Conservation (phyloP, 2,888 invertebrate genomes). For the Aromia moschata region DNA sequence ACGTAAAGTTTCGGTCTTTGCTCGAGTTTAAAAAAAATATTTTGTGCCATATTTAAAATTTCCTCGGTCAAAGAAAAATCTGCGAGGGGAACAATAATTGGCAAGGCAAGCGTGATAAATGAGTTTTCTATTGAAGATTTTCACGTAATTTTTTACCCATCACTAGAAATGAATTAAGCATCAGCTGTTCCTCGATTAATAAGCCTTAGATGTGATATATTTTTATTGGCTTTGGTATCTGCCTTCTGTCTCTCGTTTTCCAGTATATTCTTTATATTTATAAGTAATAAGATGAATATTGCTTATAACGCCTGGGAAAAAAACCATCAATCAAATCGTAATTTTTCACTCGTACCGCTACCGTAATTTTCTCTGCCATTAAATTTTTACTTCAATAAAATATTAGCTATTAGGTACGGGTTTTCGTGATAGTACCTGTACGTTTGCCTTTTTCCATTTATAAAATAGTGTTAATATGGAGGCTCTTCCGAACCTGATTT, state of each 20-base stretch:
- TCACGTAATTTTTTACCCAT: constrained; percentile 1
- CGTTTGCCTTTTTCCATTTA: too few relatives aligned
- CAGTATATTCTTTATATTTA: constrained; percentile 29
- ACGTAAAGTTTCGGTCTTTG: too few relatives aligned
- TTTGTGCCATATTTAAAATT: too few relatives aligned
- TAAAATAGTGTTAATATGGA: too few relatives aligned
- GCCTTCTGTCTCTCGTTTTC: constrained; percentile 22
- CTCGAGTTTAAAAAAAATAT: neutral
- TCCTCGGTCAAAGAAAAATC: neutral
- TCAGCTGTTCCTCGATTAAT: neutral
- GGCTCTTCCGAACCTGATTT: too few relatives aligned
- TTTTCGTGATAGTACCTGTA: too few relatives aligned
- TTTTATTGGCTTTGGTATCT: constrained; percentile 24
- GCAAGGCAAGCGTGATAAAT: neutral
- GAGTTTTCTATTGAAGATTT: neutral
- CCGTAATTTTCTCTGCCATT: constrained; percentile 30
- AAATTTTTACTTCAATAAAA: constrained; percentile 25
- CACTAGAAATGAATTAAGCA: constrained; percentile 3
- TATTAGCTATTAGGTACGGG: constrained; percentile 11
- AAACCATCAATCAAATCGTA: constrained; percentile 33
- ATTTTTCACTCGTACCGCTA: constrained; percentile 29
- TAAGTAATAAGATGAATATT: constrained; percentile 30
- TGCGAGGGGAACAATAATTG: neutral
- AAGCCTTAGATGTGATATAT: constrained; percentile 12
- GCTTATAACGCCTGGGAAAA: constrained; percentile 15